phyloP scores from a whole-genome alignment of 92 coral and sea anemone species.

The Phenganax subtilis region DNA sequence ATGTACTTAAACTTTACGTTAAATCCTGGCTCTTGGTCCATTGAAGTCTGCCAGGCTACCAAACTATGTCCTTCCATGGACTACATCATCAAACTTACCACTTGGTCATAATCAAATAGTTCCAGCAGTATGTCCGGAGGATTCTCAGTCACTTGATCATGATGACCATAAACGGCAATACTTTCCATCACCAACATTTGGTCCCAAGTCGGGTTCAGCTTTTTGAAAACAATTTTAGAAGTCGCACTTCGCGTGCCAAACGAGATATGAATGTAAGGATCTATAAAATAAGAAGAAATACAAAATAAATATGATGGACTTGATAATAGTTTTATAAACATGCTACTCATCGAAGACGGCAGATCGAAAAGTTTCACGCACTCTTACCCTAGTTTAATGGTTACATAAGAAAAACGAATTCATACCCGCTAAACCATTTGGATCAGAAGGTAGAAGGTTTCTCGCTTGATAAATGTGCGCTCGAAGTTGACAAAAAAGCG shows the following conservation, averaged over 20 bases:
- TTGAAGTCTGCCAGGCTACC: no score
- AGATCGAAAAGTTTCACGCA: no score
- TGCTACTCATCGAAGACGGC: no score
- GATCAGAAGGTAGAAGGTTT: slow-evolving; percentile 82
- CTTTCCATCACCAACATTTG: slow-evolving; percentile 80
- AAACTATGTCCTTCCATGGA: background rate
- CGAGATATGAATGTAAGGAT: slow-evolving; percentile 80
- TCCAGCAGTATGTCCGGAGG: slow-evolving; percentile 86
- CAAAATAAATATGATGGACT: background rate
- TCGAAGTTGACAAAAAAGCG: slow-evolving; percentile 84
- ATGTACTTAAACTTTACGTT: no score
- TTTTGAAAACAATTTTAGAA: slow-evolving; percentile 59
- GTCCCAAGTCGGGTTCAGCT: slow-evolving; percentile 95
- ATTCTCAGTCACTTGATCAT: slow-evolving; percentile 60
- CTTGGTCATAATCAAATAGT: slow-evolving; percentile 76
- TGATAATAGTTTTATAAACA: no score
- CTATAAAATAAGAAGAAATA: slow-evolving; percentile 35
- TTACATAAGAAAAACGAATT: no score
- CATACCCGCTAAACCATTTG: slow-evolving; percentile 91
- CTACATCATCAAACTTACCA: slow-evolving; percentile 55
- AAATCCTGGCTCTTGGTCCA: no score
- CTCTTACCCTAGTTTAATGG: no score
- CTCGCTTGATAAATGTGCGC: slow-evolving; percentile 86
- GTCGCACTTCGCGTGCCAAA: slow-evolving; percentile 79
- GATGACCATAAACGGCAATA: slow-evolving; percentile 70